Conservation (phyloP, 2,888 invertebrate genomes). For the Cerastis rubricosa region DNA sequence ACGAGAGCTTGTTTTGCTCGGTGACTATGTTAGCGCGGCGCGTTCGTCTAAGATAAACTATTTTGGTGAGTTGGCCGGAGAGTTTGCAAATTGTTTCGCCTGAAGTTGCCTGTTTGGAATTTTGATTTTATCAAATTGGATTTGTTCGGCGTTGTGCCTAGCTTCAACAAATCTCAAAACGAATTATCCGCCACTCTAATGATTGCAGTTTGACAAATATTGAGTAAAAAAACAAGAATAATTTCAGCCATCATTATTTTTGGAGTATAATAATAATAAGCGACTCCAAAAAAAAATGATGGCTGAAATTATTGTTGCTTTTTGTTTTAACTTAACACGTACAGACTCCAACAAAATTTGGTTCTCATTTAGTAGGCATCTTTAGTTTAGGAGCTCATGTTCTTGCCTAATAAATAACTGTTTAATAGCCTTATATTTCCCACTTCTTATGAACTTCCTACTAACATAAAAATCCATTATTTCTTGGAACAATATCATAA, state of each 20-base stretch:
- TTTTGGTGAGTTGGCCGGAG: slow-evolving; percentile 80
- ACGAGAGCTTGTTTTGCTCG: slow-evolving; percentile 82
- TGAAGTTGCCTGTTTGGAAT: slow-evolving; percentile 77
- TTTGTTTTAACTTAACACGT: neutral
- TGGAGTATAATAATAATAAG: no score
- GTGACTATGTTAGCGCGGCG: slow-evolving; percentile 80
- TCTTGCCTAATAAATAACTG: neutral
- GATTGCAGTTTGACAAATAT: neutral
- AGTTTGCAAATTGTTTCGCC: slow-evolving; percentile 85
- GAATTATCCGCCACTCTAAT: slow-evolving; percentile 9
- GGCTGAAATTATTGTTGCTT: no score
- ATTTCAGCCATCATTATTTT: neutral
- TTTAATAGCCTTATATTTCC: neutral
- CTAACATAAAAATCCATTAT: neutral
- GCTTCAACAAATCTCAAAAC: slow-evolving; percentile 32
- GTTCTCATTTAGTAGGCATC: neutral
- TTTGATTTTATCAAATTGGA: slow-evolving; percentile 81
- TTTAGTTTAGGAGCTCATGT: neutral
- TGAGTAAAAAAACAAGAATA: neutral
- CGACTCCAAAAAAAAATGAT: no score
- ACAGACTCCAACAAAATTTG: no score
- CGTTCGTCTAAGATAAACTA: slow-evolving; percentile 86
- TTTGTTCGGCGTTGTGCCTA: slow-evolving; percentile 64
- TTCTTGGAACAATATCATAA: slow-evolving; percentile 39
- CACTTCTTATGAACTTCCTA: neutral